A percentile compares a stretch with the other conserved stretches of the same genome.
These are phyloP conservation scores for Tokudaia tokunoshimensis DNA, from an alignment of 2,797 vertebrate species.

Conservation along the genomic window DNA sequence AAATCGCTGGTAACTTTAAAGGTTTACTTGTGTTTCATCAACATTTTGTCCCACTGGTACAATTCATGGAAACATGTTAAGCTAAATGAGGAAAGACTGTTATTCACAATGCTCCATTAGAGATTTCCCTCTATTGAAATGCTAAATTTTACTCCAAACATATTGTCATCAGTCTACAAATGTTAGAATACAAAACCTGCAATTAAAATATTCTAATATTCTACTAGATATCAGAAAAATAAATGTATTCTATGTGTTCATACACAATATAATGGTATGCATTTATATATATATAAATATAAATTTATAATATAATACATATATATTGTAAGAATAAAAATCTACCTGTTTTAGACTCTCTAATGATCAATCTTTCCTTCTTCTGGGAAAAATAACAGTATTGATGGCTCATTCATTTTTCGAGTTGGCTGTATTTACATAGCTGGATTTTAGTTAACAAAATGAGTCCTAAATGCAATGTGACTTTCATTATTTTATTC, in stretches of 20 bases:
- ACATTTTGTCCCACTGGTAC: conserved; percentile 69
- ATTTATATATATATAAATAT: too few species aligned
- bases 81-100: conserved; percentile 81
- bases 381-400: background rate
- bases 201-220: background rate
- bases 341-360: background rate
- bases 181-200: background rate
- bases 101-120: conserved; percentile 65
- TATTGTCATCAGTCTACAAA: conserved; percentile 21
- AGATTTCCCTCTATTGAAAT: conserved; percentile 69
- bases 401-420: background rate
- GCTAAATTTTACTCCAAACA: conserved; percentile 49
- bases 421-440: background rate
- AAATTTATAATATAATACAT: too few species aligned
- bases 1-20: conserved; percentile 69
- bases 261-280: background rate
- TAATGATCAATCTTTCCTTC: background rate
- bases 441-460: background rate
- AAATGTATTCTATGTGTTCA: background rate
- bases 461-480: background rate
- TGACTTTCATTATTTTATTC: background rate
- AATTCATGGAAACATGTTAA: conserved; percentile 80
- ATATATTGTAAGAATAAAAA: background rate
- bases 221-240: background rate
- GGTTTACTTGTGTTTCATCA: conserved; percentile 78